Conservation (phyloP, 2,113 vertebrate genomes). For the Phyllostomus hastatus region DNA sequence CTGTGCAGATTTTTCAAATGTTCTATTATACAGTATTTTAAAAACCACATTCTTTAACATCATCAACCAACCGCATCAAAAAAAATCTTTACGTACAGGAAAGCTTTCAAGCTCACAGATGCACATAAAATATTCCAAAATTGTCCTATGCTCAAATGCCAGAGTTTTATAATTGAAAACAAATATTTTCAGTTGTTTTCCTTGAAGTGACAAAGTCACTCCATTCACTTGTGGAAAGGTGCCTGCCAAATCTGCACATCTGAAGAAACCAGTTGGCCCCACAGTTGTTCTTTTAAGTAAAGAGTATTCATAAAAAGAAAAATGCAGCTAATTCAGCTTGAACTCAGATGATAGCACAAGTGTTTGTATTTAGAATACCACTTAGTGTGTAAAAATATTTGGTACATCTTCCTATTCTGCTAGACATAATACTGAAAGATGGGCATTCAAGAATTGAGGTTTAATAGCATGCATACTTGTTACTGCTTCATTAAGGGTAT, state of each 20-base stretch:
- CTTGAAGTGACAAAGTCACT: not conserved
- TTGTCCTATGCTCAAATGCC: not conserved
- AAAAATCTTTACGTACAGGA: not conserved
- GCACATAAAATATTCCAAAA: not conserved
- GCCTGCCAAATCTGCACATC: not conserved
- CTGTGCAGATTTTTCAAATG: not conserved
- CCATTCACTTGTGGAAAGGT: not conserved
- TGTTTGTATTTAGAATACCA: not conserved
- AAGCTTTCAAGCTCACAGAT: not conserved
- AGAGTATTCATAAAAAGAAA: not conserved
- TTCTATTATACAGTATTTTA: not conserved
- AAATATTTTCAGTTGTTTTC: conserved; percentile 1
- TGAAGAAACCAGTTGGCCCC: not conserved
- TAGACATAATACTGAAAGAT: not conserved
- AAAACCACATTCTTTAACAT: not conserved
- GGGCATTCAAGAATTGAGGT: not conserved
- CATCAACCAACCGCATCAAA: not conserved
- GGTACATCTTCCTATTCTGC: not conserved
- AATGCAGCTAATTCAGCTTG: not conserved
- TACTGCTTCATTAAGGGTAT: not conserved
- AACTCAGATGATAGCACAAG: not conserved
- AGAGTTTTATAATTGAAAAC: not conserved
- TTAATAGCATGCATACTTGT: not conserved
- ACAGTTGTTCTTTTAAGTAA: not conserved
- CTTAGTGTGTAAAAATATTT: not conserved